Conservation (phyloP, 2,797 vertebrate species). For the Microchirus variegatus region DNA sequence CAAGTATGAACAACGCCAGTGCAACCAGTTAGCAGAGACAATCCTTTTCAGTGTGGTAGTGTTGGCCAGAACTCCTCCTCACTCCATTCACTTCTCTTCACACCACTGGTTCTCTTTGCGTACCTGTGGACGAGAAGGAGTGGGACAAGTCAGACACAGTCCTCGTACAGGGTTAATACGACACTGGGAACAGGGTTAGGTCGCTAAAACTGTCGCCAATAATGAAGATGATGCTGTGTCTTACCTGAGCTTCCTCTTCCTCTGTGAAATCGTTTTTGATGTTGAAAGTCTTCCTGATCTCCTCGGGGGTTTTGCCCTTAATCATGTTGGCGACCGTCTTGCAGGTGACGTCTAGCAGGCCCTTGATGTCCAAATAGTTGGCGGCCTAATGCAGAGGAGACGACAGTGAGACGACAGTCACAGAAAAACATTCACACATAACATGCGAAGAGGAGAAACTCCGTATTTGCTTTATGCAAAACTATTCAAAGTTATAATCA, state of each 20-base stretch:
- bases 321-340: slow-evolving; percentile 98
- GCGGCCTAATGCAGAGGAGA: slow-evolving; percentile 86
- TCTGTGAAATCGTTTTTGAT: slow-evolving; percentile 99
- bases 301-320: slow-evolving; percentile 98
- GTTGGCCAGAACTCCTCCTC: slow-evolving; percentile 74
- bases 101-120: slow-evolving; percentile 99
- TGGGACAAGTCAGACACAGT: neutral
- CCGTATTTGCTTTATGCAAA: too few species aligned
- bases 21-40: slow-evolving; percentile 91
- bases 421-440: neutral
- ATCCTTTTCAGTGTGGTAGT: slow-evolving; percentile 87
- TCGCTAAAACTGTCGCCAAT: too few species aligned
- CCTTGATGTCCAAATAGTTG: slow-evolving; percentile 99
- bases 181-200: neutral
- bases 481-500: too few species aligned
- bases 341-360: slow-evolving; percentile 93
- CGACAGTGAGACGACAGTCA: neutral
- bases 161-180: too few species aligned
- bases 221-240: too few species aligned
- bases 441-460: too few species aligned
- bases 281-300: slow-evolving; percentile 99
- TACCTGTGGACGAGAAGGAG: slow-evolving; percentile 81
- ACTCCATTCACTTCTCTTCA: slow-evolving; percentile 91
- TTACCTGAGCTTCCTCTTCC: slow-evolving; percentile 98
- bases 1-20: slow-evolving; percentile 99